phyloP scores from a whole-genome alignment of 2,797 vertebrate species.

The Anisognathus igniventris region DNA sequence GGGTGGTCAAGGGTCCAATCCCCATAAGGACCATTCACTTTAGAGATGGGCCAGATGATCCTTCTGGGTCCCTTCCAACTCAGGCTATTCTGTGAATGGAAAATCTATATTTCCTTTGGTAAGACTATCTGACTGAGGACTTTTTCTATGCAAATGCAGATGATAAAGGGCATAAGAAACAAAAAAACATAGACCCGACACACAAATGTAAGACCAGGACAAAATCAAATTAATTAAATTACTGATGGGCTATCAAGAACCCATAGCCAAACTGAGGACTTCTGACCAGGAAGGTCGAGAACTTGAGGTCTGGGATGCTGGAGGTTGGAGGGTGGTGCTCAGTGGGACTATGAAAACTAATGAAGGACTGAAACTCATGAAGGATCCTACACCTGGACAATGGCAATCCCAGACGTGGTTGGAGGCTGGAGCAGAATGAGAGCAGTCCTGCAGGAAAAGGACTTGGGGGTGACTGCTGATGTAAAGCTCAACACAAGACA shows the following conservation, averaged over 20 bases:
- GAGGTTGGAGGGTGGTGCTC: background rate
- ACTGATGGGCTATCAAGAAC: background rate
- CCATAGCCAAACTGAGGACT: background rate
- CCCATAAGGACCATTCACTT: background rate
- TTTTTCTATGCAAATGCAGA: background rate
- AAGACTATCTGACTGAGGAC: background rate
- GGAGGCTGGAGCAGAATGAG: background rate
- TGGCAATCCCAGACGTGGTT: background rate
- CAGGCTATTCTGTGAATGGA: background rate
- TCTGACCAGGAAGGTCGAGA: background rate
- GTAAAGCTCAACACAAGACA: background rate
- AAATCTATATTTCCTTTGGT: background rate
- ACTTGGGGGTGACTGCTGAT: accelerated
- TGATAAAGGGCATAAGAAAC: background rate
- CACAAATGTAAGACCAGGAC: background rate
- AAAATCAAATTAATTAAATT: background rate
- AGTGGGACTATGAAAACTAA: background rate
- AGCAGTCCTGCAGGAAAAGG: background rate
- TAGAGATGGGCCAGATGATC: background rate
- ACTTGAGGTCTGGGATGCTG: background rate
- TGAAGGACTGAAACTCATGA: background rate
- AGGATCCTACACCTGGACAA: background rate
- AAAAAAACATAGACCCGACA: background rate
- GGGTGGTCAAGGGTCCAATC: background rate
- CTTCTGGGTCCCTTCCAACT: background rate